A percentile compares a stretch with the other conserved stretches of the same genome.
These are phyloP conservation scores for Salvelinus sp. DNA, from an alignment of 2,113 vertebrate genomes.

Conservation along the genomic window DNA sequence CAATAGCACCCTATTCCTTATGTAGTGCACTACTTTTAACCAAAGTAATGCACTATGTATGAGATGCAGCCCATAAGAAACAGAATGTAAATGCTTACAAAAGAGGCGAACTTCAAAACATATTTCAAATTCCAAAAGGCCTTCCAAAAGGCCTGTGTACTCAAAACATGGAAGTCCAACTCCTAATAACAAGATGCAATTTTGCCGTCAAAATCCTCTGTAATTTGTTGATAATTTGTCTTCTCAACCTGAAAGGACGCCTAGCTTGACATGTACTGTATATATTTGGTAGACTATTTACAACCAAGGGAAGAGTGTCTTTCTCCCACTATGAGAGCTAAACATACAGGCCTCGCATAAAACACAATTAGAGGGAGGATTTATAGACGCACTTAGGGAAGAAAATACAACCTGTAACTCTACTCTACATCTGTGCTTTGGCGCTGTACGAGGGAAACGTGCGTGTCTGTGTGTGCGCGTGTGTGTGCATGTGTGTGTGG, in stretches of 20 bases:
- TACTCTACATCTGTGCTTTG: constrained; percentile 59
- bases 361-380: constrained; percentile 59
- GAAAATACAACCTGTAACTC: constrained; percentile 62
- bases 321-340: not conserved
- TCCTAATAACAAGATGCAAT: no score
- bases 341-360: constrained; percentile 42
- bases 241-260: not conserved
- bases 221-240: no score
- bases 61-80: constrained; percentile 14
- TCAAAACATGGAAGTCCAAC: not conserved
- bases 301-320: not conserved
- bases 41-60: no score
- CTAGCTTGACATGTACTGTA: constrained; percentile 24
- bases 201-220: no score
- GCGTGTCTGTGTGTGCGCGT: not conserved
- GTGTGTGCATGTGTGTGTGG: constrained; percentile 7
- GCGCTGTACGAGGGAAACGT: constrained; percentile 15
- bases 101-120: no score
- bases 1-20: no score
- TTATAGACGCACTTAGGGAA: constrained; percentile 70
- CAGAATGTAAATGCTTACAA: not conserved
- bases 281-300: constrained; percentile 45
- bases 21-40: no score
- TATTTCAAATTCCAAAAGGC: no score
- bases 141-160: no score